Conservation (phyloP, 2,113 vertebrate species). For the Hemiscyllium ocellatum region DNA sequence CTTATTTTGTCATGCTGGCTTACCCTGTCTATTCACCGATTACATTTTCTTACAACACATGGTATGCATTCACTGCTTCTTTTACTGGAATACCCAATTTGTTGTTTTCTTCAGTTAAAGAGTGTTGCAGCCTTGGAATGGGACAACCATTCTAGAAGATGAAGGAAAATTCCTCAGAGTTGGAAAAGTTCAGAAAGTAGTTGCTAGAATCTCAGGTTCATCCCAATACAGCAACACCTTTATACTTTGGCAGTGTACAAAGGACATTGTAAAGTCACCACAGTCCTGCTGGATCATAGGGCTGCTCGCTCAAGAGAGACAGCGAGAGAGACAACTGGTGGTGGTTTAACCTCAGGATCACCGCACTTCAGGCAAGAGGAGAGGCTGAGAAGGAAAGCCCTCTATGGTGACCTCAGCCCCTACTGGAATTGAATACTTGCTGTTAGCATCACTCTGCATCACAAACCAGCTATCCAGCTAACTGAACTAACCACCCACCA, state of each 20-base stretch:
- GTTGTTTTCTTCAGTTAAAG: background rate
- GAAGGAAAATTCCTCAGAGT: background rate
- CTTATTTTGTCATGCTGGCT: background rate
- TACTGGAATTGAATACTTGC: too few species aligned
- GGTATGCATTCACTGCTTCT: background rate
- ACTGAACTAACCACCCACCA: too few species aligned
- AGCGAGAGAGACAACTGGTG: too few species aligned
- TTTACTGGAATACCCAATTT: background rate
- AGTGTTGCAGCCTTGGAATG: background rate
- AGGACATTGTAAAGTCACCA: too few species aligned
- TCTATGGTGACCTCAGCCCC: too few species aligned
- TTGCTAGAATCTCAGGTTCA: background rate
- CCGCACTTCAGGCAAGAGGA: too few species aligned
- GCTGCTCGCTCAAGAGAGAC: too few species aligned
- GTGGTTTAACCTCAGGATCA: too few species aligned
- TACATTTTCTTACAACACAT: background rate
- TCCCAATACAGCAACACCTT: background rate
- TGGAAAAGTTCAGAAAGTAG: background rate
- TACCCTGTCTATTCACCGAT: background rate
- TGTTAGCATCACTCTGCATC: too few species aligned
- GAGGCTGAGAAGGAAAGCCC: too few species aligned
- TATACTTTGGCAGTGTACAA: background rate
- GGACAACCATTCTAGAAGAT: background rate
- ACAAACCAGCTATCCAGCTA: too few species aligned
- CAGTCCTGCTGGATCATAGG: too few species aligned